Conservation (phyloP, 2,888 invertebrate species). For the Gerris lacustris region DNA sequence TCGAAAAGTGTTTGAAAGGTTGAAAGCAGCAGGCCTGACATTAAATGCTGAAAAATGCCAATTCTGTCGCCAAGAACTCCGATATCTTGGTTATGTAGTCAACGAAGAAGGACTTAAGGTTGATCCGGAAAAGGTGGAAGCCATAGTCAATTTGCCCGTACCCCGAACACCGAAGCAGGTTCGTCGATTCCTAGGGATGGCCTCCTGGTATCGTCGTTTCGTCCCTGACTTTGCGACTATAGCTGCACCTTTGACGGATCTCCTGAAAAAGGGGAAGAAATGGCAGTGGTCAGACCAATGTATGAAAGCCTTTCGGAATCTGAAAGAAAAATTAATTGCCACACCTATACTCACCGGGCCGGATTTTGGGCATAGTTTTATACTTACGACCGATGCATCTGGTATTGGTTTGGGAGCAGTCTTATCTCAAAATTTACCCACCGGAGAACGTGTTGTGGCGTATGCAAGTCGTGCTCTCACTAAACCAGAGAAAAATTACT, state of each 20-base stretch:
- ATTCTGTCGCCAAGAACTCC: conserved; percentile 6
- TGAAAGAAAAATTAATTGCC: conserved; percentile 12
- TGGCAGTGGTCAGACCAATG: conserved; percentile 12
- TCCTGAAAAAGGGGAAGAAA: conserved; percentile 8
- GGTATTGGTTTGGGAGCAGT: conserved; percentile 7
- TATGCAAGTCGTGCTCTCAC: background rate
- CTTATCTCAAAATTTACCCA: conserved; percentile 10
- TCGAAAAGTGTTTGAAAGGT: conserved; percentile 10
- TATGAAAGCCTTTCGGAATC: conserved; percentile 6
- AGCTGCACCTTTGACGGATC: conserved; percentile 5
- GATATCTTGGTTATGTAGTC: background rate
- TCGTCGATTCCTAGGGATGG: conserved; percentile 12
- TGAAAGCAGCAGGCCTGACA: conserved; percentile 12
- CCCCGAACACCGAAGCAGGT: conserved; percentile 10
- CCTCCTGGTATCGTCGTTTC: conserved; percentile 12
- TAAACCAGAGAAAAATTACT: conserved; percentile 21
- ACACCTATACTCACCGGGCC: background rate
- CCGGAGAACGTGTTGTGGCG: conserved; percentile 11
- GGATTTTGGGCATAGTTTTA: background rate
- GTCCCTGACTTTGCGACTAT: conserved; percentile 11
- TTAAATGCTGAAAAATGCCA: conserved; percentile 17
- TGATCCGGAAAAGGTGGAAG: conserved; percentile 10
- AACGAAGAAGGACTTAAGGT: conserved; percentile 6
- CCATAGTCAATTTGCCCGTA: conserved; percentile 11
- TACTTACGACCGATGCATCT: conserved; percentile 6